Evolutionary conservation across 1,140 invertebrate genomes (phyloP).

Genomic region (Pseudomyrmex sp.): DNA sequence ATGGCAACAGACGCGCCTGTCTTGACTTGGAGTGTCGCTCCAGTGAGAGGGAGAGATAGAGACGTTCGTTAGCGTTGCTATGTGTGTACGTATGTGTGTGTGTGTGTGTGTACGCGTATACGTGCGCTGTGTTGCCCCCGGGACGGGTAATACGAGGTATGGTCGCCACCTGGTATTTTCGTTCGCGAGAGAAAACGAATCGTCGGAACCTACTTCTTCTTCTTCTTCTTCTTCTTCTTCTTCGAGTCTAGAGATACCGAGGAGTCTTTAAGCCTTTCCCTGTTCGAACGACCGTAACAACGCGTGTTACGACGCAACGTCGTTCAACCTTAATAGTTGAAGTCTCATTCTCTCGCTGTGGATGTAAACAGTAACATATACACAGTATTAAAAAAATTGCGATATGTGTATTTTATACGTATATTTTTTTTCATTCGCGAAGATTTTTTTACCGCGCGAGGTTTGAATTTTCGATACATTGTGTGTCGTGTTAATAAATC

Average conservation of each 20-base stretch:
- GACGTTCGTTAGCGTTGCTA: background rate
- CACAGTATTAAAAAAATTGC: too few relatives aligned
- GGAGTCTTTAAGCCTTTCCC: constrained; percentile 30
- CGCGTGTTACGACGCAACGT: too few relatives aligned
- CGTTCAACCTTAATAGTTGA: too few relatives aligned
- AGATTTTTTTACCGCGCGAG: too few relatives aligned
- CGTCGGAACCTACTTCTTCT: constrained; percentile 23
- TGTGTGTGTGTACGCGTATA: too few relatives aligned
- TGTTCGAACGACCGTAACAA: background rate
- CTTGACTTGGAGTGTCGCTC: constrained; percentile 65
- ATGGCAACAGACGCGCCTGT: constrained; percentile 73
- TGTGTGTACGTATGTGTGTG: too few relatives aligned
- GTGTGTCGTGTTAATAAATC: background rate
- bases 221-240: constrained; percentile 6
- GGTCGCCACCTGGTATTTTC: constrained; percentile 83
- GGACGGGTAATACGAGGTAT: constrained; percentile 75
- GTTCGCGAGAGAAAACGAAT: constrained; percentile 48
- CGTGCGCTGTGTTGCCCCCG: background rate
- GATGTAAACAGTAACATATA: too few relatives aligned
- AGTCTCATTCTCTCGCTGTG: too few relatives aligned
- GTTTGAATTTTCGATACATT: too few relatives aligned
- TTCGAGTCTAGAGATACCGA: background rate
- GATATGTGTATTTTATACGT: too few relatives aligned
- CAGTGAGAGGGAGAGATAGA: constrained; percentile 29
- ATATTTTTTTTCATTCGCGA: too few relatives aligned